These are phyloP conservation scores for Cynaeus angustus DNA, from an alignment of 2,888 invertebrate genomes.

Conservation along the genomic window DNA sequence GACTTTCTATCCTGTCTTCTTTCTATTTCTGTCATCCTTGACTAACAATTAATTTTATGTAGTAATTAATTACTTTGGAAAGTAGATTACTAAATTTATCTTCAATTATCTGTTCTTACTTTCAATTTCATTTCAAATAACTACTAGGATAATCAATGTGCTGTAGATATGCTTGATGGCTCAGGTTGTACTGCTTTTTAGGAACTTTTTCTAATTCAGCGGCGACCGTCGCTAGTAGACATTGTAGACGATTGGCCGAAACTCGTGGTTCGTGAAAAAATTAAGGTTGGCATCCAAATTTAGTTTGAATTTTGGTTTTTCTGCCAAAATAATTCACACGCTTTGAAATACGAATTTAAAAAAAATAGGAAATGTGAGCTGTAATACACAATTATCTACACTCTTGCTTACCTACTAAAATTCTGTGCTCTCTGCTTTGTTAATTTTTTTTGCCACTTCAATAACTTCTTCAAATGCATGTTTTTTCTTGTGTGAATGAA, in stretches of 20 bases:
- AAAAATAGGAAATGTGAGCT: constrained; percentile 10
- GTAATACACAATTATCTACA: constrained; percentile 24
- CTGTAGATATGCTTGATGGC: constrained; percentile 58
- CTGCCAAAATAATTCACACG: constrained; percentile 41
- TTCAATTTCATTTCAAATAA: constrained; percentile 39
- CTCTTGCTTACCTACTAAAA: constrained; percentile 27
- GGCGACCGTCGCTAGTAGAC: constrained; percentile 81
- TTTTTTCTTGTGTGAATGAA: constrained; percentile 46
- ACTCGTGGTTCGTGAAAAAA: constrained; percentile 79
- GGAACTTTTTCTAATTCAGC: constrained; percentile 80
- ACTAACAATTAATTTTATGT: constrained; percentile 55
- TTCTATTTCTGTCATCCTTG: constrained; percentile 52
- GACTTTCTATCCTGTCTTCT: constrained; percentile 47
- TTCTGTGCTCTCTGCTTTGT: constrained; percentile 31
- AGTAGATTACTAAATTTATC: constrained; percentile 48
- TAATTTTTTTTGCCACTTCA: constrained; percentile 37
- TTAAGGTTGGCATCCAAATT: constrained; percentile 76
- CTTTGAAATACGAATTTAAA: constrained; percentile 27
- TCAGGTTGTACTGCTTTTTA: constrained; percentile 73
- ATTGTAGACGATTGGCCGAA: constrained; percentile 87
- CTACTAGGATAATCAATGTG: constrained; percentile 47
- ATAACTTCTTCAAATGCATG: constrained; percentile 36
- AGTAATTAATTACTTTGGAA: constrained; percentile 52
- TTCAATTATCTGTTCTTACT: constrained; percentile 35
- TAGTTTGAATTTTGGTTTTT: constrained; percentile 44